Evolutionary conservation across 1,140 invertebrate genomes (phyloP).

Genomic region (Lordiphosa collinella): DNA sequence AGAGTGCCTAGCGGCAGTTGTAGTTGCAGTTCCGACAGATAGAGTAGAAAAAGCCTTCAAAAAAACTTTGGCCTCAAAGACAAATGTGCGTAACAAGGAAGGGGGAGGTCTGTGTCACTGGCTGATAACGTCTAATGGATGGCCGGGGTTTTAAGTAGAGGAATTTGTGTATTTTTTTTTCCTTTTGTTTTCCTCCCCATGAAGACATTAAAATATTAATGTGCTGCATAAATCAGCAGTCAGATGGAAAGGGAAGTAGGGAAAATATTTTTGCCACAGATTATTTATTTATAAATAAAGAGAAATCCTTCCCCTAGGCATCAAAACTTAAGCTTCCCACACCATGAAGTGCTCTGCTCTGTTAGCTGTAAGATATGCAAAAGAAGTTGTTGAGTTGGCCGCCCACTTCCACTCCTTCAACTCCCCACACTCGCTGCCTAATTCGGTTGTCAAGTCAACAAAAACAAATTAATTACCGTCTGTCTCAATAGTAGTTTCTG

Average conservation of each 20-base stretch:
- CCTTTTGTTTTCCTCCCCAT: slow-evolving; percentile 53
- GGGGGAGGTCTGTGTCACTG: slow-evolving; percentile 55
- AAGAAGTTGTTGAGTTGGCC: slow-evolving; percentile 60
- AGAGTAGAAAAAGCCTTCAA: slow-evolving; percentile 33
- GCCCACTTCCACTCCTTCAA: no score
- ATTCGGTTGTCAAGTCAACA: slow-evolving; percentile 69
- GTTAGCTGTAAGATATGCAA: slow-evolving; percentile 59
- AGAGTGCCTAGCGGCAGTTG: neutral
- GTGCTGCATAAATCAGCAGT: slow-evolving; percentile 66
- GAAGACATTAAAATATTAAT: slow-evolving; percentile 79
- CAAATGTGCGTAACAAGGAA: slow-evolving; percentile 56
- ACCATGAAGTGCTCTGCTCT: slow-evolving; percentile 29
- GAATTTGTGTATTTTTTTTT: slow-evolving; percentile 27
- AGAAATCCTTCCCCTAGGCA: neutral
- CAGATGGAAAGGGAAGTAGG: neutral
- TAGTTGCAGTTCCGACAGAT: slow-evolving; percentile 26
- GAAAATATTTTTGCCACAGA: neutral
- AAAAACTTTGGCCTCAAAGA: slow-evolving; percentile 41
- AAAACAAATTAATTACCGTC: slow-evolving; percentile 76
- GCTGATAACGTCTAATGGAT: slow-evolving; percentile 75
- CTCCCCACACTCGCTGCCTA: neutral
- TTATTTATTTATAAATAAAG: neutral
- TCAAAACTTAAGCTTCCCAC: slow-evolving; percentile 48
- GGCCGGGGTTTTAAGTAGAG: slow-evolving; percentile 36
- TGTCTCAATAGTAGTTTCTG: slow-evolving; percentile 64